Conservation (phyloP, 2,888 invertebrate genomes). For the Boloria selene region DNA sequence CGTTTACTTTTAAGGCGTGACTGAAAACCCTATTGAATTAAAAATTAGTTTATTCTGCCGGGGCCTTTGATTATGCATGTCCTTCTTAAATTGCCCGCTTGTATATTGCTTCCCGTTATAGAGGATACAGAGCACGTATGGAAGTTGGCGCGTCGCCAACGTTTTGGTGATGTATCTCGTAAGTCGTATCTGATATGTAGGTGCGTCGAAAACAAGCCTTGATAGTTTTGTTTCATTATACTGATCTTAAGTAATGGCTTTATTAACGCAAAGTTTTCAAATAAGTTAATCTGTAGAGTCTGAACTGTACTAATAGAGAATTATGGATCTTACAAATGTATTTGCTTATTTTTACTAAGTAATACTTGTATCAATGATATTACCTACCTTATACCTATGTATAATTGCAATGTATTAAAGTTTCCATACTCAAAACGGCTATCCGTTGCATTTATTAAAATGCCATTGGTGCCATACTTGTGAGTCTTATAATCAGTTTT, state of each 20-base stretch:
- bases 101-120: constrained; percentile 52
- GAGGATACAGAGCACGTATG: constrained; percentile 52
- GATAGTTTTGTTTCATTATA: constrained; percentile 43
- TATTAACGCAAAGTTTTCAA: not conserved
- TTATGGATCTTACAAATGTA: no score
- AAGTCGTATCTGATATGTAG: constrained; percentile 28
- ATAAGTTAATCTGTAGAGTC: not conserved
- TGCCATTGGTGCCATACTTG: constrained; percentile 1
- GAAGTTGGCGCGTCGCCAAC: constrained; percentile 64
- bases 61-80: constrained; percentile 49
- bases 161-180: constrained; percentile 48
- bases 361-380: no score
- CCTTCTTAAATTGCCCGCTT: constrained; percentile 51
- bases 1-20: constrained; percentile 46
- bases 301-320: no score
- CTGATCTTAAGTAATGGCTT: constrained; percentile 41
- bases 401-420: no score
- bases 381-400: no score
- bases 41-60: constrained; percentile 47
- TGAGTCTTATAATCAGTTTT: no score
- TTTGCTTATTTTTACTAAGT: no score
- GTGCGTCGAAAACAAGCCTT: constrained; percentile 22
- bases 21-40: constrained; percentile 55
- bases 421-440: no score
- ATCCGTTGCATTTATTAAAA: not conserved